Base-by-base conservation (phyloP, 1,140 invertebrate genomes). In the Trigoniulus corallinus region DNA sequence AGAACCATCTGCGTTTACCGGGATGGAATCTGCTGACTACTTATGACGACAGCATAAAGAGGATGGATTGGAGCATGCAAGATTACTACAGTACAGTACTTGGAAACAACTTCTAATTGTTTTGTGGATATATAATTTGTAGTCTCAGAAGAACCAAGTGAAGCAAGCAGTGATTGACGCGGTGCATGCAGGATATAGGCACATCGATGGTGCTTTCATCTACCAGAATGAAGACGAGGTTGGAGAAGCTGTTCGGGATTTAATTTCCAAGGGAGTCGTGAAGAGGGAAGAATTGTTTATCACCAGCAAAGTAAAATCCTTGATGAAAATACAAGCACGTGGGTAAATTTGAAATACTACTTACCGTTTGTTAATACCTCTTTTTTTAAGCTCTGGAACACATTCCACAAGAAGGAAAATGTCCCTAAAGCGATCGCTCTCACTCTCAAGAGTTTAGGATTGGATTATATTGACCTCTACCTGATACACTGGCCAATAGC, bases 161-260 rank as follows among this genome's bases (percentile, higher is more conserved):
- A 69, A 69, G 3, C 67, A 77, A 59, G 84, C 84, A 3, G 82
- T 88, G 1, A 81, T 80, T 59, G 67, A 74, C 54, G 86, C 89
- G 1, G 82, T 94, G 50, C 76, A 83, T 53, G 67, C 72, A 42
- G 89, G 89, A 3, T 96, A 95, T 66, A 70, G 89, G 12, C 87
- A 88, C 61, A 77, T 96, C 55, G 91, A 96, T 64, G 88, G 85
- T 61, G 89, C 89, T 27, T 73, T 72, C 49, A 75, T 79, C 58
- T 95, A 94, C 65, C 69, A 72, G 42, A 94, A 93, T 66, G 88
- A 95, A 64, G 71, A 74, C 41, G 84, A 88, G 69, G 76, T 95
- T 21, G 89, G 88, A 1, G 67, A 68, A 51, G 88, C 76, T 0
- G 69, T 95, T 3, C 71, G 75, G 26, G 74, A 77, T 13, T 78